A percentile compares a stretch with the other conserved stretches of the same genome.
Conservation (phyloP, 1,140 invertebrate species). For the Ceratina australensis region DNA sequence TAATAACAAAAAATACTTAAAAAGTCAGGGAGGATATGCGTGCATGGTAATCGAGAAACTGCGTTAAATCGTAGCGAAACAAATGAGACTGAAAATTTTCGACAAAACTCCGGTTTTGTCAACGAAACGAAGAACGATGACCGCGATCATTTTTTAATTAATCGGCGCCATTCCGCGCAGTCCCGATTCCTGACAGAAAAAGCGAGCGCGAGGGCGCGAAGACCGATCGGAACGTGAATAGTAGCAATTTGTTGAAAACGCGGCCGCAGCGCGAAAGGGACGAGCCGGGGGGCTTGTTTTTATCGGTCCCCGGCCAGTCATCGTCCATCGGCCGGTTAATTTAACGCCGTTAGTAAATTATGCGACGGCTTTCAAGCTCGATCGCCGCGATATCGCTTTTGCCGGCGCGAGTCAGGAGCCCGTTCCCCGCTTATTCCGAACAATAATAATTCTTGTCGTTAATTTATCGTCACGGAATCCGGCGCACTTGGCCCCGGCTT, state of each 20-base stretch:
- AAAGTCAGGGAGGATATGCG: too few relatives aligned
- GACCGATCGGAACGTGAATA: conserved; percentile 14
- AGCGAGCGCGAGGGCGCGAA: not conserved
- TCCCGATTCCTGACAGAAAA: conserved; percentile 1
- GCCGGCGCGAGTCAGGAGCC: conserved; percentile 6
- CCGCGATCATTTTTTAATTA: conserved; percentile 22
- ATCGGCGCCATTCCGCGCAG: conserved; percentile 1
- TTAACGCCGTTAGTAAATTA: conserved; percentile 61
- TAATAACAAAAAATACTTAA: too few relatives aligned
- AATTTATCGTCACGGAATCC: conserved; percentile 54
- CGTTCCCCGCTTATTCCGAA: conserved; percentile 29
- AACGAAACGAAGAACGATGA: too few relatives aligned
- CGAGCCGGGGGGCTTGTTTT: conserved; percentile 25
- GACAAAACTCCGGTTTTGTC: too few relatives aligned
- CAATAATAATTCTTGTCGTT: conserved; percentile 61
- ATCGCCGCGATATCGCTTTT: conserved; percentile 49
- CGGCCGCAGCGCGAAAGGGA: not conserved
- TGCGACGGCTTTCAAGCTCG: conserved; percentile 49
- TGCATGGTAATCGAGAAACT: too few relatives aligned
- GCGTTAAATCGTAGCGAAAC: too few relatives aligned
- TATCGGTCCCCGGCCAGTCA: conserved; percentile 62
- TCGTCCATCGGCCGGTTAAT: conserved; percentile 55
- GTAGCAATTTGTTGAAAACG: conserved; percentile 17
- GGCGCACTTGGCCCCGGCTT: conserved; percentile 29
- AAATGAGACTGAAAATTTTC: too few relatives aligned